These are phyloP conservation scores for Protosalanx chinensis DNA, from an alignment of 2,797 vertebrate genomes.

Conservation along the genomic window DNA sequence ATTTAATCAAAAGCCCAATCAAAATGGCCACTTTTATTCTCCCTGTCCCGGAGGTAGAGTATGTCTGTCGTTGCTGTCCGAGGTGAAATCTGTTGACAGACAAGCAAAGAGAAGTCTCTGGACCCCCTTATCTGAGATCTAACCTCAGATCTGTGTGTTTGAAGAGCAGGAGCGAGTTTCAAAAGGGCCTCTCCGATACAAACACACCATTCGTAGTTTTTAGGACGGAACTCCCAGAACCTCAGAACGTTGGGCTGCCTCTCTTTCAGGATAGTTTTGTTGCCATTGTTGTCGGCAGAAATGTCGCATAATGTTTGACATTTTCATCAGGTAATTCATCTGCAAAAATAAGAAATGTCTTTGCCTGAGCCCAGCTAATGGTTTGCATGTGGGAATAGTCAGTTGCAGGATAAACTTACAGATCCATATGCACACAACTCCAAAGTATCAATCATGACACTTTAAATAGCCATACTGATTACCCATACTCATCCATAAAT, in stretches of 20 bases:
- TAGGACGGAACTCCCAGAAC: background rate
- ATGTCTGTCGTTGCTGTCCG: conserved; percentile 61
- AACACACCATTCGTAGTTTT: background rate
- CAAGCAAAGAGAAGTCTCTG: conserved; percentile 76
- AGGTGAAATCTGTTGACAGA: conserved; percentile 72
- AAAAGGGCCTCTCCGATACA: conserved; percentile 35
- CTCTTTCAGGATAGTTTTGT: too few species aligned
- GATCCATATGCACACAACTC: conserved; percentile 62
- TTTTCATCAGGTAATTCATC: conserved; percentile 51
- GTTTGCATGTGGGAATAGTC: conserved; percentile 66
- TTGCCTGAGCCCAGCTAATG: conserved; percentile 49
- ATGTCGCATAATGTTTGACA: background rate
- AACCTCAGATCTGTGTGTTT: conserved; percentile 67
- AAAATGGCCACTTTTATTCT: conserved; percentile 61
- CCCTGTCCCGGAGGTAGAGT: conserved; percentile 72
- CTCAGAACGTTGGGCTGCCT: background rate
- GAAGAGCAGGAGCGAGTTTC: conserved; percentile 55
- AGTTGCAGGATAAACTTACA: conserved; percentile 58
- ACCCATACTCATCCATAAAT: conserved; percentile 69
- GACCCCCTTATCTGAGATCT: conserved; percentile 81
- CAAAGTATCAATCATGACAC: conserved; percentile 68
- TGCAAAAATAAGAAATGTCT: conserved; percentile 62
- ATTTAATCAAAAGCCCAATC: conserved; percentile 81
- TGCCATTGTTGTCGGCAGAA: too few species aligned
- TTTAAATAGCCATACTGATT: conserved; percentile 70